Conservation (phyloP, 2,888 invertebrate species). For the Perdita meconis region DNA sequence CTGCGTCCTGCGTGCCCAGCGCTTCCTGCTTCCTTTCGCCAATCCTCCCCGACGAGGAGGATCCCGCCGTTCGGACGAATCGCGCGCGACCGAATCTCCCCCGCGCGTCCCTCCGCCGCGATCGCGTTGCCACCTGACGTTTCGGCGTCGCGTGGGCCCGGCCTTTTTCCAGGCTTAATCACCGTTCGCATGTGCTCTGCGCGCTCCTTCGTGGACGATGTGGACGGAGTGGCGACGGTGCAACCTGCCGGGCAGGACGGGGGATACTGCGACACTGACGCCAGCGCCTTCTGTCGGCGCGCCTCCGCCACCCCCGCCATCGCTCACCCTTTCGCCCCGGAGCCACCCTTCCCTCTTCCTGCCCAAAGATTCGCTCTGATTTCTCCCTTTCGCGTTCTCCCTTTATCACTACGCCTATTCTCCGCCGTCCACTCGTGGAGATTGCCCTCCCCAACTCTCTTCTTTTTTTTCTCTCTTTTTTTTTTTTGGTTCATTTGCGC, state of each 20-base stretch:
- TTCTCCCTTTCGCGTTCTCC: too few relatives aligned
- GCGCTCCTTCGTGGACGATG: conserved; percentile 65
- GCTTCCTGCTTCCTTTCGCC: neutral
- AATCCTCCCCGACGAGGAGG: neutral
- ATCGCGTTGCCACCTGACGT: neutral
- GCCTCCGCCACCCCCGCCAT: conserved; percentile 43
- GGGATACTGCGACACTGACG: conserved; percentile 81
- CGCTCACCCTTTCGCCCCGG: neutral
- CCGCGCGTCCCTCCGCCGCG: neutral
- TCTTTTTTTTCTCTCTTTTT: too few relatives aligned
- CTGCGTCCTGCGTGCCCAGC: conserved; percentile 7
- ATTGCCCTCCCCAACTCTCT: too few relatives aligned
- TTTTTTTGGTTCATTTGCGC: conserved; percentile 2
- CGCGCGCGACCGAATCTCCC: neutral
- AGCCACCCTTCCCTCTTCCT: neutral
- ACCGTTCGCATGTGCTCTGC: conserved; percentile 69
- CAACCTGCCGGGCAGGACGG: conserved; percentile 75
- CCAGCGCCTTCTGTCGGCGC: conserved; percentile 77
- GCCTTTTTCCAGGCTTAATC: conserved; percentile 37
- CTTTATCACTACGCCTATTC: too few relatives aligned
- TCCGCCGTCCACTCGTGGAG: too few relatives aligned
- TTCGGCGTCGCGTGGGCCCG: conserved; percentile 6
- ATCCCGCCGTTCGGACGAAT: neutral
- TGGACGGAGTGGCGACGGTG: conserved; percentile 79
- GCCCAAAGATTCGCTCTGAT: too few relatives aligned